Percentiles rank a stretch among this genome's conserved stretches.
Evolutionary conservation across 2,113 vertebrate genomes (phyloP).

Genomic region (Guaruba guarouba): DNA sequence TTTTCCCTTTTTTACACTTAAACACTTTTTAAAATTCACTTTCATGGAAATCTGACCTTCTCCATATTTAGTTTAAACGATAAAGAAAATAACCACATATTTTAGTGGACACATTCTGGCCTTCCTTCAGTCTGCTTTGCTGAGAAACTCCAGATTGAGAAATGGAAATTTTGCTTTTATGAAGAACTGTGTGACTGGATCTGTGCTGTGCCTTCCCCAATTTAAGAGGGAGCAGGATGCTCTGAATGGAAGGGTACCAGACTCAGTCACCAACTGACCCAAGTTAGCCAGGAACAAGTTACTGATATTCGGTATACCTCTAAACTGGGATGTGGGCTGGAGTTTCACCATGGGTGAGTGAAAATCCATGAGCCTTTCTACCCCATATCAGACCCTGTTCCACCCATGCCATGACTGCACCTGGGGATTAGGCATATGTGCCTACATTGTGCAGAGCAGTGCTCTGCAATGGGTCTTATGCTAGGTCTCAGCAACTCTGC

Average conservation of each 20-base stretch:
- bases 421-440: background rate
- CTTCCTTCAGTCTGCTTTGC: background rate
- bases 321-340: background rate
- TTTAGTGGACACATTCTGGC: background rate
- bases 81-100: background rate
- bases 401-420: background rate
- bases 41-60: background rate
- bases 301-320: background rate
- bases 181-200: background rate
- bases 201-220: background rate
- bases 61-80: background rate
- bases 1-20: background rate
- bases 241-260: background rate
- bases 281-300: background rate
- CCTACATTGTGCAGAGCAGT: rapidly evolving
- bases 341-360: background rate
- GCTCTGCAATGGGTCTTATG: rapidly evolving
- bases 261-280: background rate
- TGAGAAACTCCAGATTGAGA: background rate
- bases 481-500: background rate
- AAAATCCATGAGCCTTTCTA: background rate
- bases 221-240: background rate
- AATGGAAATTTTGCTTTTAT: background rate
- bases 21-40: background rate
- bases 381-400: background rate